A percentile compares a stretch with the other conserved stretches of the same genome.
phyloP scores from a whole-genome alignment of 2,888 invertebrate genomes.

The Leptopilina syphax region DNA sequence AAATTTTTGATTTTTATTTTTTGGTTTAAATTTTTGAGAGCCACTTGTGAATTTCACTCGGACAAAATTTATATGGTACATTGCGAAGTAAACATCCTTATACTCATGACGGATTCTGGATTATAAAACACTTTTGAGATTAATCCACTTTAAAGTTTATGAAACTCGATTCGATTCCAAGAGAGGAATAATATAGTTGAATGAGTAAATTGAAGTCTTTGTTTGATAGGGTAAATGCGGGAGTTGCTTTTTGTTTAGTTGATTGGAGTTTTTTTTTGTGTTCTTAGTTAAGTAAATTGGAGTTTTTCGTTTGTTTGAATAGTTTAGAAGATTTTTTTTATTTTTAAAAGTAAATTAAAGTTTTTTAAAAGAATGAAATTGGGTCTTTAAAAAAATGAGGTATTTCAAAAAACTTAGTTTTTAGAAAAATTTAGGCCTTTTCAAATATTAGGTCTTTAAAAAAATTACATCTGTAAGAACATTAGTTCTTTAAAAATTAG shows the following conservation, averaged over 20 bases:
- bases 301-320: no score
- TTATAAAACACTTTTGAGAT: conserved; percentile 26
- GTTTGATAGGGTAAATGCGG: neutral
- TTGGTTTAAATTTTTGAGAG: neutral
- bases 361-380: no score
- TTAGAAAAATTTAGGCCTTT: no score
- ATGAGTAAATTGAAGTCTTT: neutral
- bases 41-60: conserved; percentile 4
- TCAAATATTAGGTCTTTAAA: no score
- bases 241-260: neutral
- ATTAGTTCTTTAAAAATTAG: no score
- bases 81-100: neutral
- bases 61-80: conserved; percentile 13
- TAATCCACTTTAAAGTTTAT: conserved; percentile 19
- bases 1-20: neutral
- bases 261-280: neutral
- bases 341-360: no score
- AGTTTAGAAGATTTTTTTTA: no score
- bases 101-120: neutral
- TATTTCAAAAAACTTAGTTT: no score
- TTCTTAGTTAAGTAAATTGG: no score
- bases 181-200: neutral
- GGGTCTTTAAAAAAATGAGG: no score
- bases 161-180: neutral
- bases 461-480: no score